phyloP scores from a whole-genome alignment of 2,113 vertebrate genomes.

The Silurus meridionalis region DNA sequence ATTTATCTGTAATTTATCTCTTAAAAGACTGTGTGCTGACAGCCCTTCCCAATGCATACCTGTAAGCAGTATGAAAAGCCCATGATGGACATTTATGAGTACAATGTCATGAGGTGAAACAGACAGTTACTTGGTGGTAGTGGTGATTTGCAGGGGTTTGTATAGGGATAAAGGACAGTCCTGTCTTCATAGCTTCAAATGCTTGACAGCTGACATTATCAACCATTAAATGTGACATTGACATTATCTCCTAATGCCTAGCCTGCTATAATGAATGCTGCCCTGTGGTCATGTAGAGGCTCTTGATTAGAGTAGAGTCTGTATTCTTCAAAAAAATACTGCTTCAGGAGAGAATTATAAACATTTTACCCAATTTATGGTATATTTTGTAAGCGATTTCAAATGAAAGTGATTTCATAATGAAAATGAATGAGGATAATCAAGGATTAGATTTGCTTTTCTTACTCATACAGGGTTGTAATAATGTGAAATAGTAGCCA shows the following conservation, averaged over 20 bases:
- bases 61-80: not conserved
- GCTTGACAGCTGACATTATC: not conserved
- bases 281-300: not conserved
- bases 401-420: not conserved
- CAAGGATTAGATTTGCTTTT: not conserved
- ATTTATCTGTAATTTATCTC: not conserved
- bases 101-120: slow-evolving; percentile 53
- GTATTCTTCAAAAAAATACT: not conserved
- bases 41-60: not conserved
- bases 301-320: not conserved
- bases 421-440: not conserved
- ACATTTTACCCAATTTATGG: not conserved
- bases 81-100: slow-evolving; percentile 20
- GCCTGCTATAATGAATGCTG: slow-evolving; percentile 4
- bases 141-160: slow-evolving; percentile 61
- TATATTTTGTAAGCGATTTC: not conserved
- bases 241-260: slow-evolving; percentile 7
- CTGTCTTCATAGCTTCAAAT: slow-evolving; percentile 22
- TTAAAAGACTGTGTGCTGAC: not conserved
- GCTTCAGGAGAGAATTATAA: slow-evolving; percentile 2
- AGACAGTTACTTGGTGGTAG: not conserved
- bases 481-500: not conserved
- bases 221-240: not conserved
- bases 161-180: slow-evolving; percentile 44
- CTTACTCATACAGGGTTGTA: not conserved